Base-by-base conservation (phyloP, 1,140 invertebrate species). In the Oncopodura yosiiana region DNA sequence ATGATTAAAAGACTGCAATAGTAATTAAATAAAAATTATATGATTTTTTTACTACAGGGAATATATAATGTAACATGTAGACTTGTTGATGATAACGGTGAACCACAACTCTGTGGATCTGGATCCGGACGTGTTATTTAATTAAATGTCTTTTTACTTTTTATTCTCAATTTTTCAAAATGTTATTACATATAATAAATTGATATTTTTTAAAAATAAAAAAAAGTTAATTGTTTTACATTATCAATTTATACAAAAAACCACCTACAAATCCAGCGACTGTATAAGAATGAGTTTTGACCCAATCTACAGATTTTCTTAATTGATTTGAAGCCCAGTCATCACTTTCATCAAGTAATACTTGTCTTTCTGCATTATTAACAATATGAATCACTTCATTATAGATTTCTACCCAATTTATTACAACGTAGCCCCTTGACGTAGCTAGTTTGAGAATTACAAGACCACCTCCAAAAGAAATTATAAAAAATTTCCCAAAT, bases 381-480 rank as follows among this genome's bases (percentile, higher is more conserved):
- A 26, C 32, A 21, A 49, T 36, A n/a, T n/a, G n/a, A n/a, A n/a
- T n/a, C n/a, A n/a, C n/a, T 38, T 49, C 34, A 4, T 49, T 39
- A 34, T 54, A 54, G 14, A 54, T 54, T 46, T 54, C 42, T 1
- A 32, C 43, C 44, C 43, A 54, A 32, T 54, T 48, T 3, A 54
- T 36, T 4, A 39, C 43, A 18, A 54, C 36, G 52, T 54, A 54
- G 6, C 52, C 52, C 5, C 24, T 23, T 2, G 27, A 23, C 26
- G 42, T 24, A 2, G 52, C 52, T 16, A 54, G 12, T 12, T 54
- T 30, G 21, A 54, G 24, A 1, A 46, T 19, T 11, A 54, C 4
- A 1, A 46, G 2, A 12, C 52, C 52, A 2, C 52, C 52, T 1
- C 29, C 29, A n/a, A 54, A 0, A 2, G 52, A 42, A 3, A 34